Evolutionary conservation across 2,888 invertebrate species (phyloP).

Genomic region (Eilema sororculum): DNA sequence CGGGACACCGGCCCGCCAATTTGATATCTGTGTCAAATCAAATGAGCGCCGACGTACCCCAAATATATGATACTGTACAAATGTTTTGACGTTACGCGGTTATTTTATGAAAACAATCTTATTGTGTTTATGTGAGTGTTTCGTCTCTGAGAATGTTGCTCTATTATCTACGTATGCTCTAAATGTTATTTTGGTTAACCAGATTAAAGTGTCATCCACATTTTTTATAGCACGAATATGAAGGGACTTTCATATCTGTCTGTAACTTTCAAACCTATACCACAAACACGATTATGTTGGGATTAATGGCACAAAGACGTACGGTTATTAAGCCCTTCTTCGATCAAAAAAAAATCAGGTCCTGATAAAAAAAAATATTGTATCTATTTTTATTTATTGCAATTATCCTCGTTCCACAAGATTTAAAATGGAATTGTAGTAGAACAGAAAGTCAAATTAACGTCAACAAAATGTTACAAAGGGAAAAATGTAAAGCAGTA

Average conservation of each 20-base stretch:
- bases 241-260: background rate
- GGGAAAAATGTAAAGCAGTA: slow-evolving; percentile 64
- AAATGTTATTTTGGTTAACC: slow-evolving; percentile 15
- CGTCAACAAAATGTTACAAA: slow-evolving; percentile 58
- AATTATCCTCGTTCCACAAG: slow-evolving; percentile 15
- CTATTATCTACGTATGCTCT: slow-evolving; percentile 14
- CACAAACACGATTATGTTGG: background rate
- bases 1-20: slow-evolving; percentile 73
- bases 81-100: slow-evolving; percentile 38
- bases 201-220: slow-evolving; percentile 13
- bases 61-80: slow-evolving; percentile 52
- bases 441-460: slow-evolving; percentile 58
- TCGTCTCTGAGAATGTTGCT: slow-evolving; percentile 19
- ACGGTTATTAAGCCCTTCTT: background rate
- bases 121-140: slow-evolving; percentile 27
- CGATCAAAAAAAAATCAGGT: background rate
- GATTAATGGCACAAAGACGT: background rate
- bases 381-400: slow-evolving; percentile 10
- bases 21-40: slow-evolving; percentile 72
- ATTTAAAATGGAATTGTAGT: slow-evolving; percentile 26
- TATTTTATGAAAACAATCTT: slow-evolving; percentile 40
- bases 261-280: background rate
- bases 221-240: background rate
- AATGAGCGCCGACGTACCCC: slow-evolving; percentile 53
- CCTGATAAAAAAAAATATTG: background rate